Base-by-base conservation (phyloP, 2,888 invertebrate genomes). In the Drosophila mercatorum region DNA sequence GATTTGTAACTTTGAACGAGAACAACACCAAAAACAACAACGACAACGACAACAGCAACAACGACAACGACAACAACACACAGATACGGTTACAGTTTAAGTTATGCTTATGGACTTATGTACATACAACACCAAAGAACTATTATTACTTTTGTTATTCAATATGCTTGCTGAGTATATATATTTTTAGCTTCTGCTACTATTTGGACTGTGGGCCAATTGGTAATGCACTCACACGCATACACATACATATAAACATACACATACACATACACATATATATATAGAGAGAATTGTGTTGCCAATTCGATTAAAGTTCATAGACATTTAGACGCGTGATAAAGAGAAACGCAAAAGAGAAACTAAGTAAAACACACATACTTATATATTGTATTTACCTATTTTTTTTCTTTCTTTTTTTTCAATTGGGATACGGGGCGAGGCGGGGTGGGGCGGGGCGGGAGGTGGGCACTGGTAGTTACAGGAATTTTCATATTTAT, bases 91-190 rank as follows among this genome's bases (percentile, higher is more conserved):
- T 78, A 83, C 68, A 77, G 53, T 47, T 55, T 63, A 43, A 56
- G 49, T 75, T 61, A 69, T 78, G 81, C 77, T 75, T 81, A 81
- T 72, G 57, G 63, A 68, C 65, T 53, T 67, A 62, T 66, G 70
- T 72, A 77, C 85, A 69, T 87, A 84, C 84, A 84, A 84, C 84
- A 84, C 88, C 84, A 80, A 88, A 83, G 11, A 85, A 81, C 77
- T 87, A 87, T 85, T 68, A 40, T 65, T 62, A 55, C 17, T 49
- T 58, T 53, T 43, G 31, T 31, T 51, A 7, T 17, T 17, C 36
- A 41, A 66, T 55, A 26, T 6, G 11, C 28, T n/a, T 6, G 11
- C 26, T 17, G 38, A 34, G 10, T 3, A 40, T 28, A 53, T 53
- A 53, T 53, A 26, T 28, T 41, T 22, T 1, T 22, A 22, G 41